Percentiles rank a stretch among this genome's conserved stretches.
Evolutionary conservation across 2,888 invertebrate species (phyloP).

Genomic region (Tridacna crocea): DNA sequence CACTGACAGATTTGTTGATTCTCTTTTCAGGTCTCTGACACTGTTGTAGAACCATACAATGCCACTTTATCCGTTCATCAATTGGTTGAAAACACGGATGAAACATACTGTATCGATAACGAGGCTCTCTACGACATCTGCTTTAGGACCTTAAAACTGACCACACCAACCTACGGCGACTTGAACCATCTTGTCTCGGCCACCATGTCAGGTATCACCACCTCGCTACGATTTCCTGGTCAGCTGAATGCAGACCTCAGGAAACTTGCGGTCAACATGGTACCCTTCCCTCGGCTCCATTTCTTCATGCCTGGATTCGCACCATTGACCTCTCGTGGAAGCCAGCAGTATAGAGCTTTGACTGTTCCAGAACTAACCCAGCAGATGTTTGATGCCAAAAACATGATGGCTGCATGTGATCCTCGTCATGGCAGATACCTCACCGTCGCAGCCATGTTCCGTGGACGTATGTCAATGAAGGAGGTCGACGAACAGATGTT

Average conservation of each 20-base stretch:
- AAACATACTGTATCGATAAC: too few species aligned
- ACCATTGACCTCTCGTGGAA: slow-evolving; percentile 93
- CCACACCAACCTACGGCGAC: too few species aligned
- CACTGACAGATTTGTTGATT: too few species aligned
- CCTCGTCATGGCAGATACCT: slow-evolving; percentile 93
- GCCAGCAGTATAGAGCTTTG: slow-evolving; percentile 88
- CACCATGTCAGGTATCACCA: too few species aligned
- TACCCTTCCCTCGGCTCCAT: slow-evolving; percentile 95
- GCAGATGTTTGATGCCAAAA: slow-evolving; percentile 96
- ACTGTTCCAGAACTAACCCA: slow-evolving; percentile 96
- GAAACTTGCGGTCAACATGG: slow-evolving; percentile 91
- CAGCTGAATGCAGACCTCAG: slow-evolving; percentile 85
- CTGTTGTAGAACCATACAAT: too few species aligned
- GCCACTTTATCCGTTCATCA: too few species aligned
- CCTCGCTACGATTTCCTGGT: too few species aligned
- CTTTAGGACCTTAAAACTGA: too few species aligned
- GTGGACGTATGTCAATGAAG: slow-evolving; percentile 97
- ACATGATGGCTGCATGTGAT: slow-evolving; percentile 99
- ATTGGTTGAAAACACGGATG: too few species aligned
- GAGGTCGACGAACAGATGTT: slow-evolving; percentile 96
- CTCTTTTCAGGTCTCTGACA: too few species aligned
- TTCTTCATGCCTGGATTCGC: slow-evolving; percentile 96
- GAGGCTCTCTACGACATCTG: too few species aligned
- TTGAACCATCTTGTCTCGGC: too few species aligned
- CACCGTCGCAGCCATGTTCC: slow-evolving; percentile 94